Evolutionary conservation across 2,113 vertebrate genomes (phyloP), one percentile per base, ranked within the genome.

Genomic region (Triplophysa tibetana): DNA sequence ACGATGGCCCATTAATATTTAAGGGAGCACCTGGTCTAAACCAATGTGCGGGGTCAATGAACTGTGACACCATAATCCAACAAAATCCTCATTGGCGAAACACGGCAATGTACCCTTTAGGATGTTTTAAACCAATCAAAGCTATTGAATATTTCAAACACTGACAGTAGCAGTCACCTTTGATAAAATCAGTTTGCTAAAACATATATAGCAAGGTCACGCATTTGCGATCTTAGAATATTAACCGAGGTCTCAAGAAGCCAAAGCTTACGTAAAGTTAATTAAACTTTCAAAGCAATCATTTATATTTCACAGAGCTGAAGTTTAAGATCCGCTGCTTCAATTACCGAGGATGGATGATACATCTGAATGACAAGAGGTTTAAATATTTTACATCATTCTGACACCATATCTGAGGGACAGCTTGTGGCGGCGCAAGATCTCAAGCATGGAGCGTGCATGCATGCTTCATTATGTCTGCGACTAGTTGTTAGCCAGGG

Each of bases 1-100:
- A 85, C 83, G 85, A 82, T 83, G 79, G 87, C 84, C 56, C 82
- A 87, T 92, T 90, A 88, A 90, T 88, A 89, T 91, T 90, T 84
- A 89, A 90, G 54, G 79, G 82, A 86, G 86, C 41, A 17, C 33
- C 45, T 24, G 62, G 86, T 89, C 89, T 89, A 84, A 86, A 80
- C 79, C 86, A 86, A 56, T 78, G 89, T 88, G 86, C 79, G 84
- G 87, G 81, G 87, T 86, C 89, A 89, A 38, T 90, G 89, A 91
- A 82, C 91, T 89, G 87, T 88, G 89, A 91, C 78, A 89, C 91
- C 86, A 87, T 77, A 75, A 75, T 83, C 62, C 85, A 76, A 45
- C 26, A 82, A 29, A 60, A 75, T 52, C 70, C 26, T 74, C 45
- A n/a, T 72, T 24, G 43, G 43, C 11, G 23, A 45, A 79, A 48